phyloP scores from a whole-genome alignment of 1,140 invertebrate species.

The Leguminivora glycinivorella region DNA sequence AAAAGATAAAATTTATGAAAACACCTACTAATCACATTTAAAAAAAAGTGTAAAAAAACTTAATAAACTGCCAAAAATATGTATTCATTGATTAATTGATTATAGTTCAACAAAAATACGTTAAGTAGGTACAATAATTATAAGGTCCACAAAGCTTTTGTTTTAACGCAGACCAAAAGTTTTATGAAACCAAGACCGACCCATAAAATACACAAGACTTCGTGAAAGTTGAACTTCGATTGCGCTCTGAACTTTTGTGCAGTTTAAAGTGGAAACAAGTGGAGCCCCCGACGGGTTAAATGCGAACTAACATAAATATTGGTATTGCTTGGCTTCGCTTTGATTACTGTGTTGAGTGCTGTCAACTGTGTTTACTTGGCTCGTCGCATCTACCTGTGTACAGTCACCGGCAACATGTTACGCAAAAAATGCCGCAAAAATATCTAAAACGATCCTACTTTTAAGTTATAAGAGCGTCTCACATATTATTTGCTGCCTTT shows the following conservation, averaged over 20 bases:
- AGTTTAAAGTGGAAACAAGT: constrained; percentile 2
- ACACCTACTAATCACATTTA: too few species aligned
- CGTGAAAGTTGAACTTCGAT: constrained; percentile 2
- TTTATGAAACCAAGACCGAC: neutral
- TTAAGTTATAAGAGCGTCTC: too few species aligned
- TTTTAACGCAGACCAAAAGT: neutral
- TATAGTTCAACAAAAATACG: neutral
- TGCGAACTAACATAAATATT: neutral
- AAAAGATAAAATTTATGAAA: too few species aligned
- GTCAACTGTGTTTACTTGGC: neutral
- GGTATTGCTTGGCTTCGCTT: neutral
- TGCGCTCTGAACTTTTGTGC: constrained; percentile 2
- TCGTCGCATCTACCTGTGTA: too few species aligned
- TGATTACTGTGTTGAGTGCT: neutral
- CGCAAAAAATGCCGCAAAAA: too few species aligned
- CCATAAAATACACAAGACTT: constrained; percentile 3
- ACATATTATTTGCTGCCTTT: too few species aligned
- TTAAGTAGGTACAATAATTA: neutral
- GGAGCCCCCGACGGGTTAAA: neutral
- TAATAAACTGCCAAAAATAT: too few species aligned
- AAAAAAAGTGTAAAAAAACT: too few species aligned
- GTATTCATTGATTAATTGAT: too few species aligned
- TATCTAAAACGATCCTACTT: too few species aligned
- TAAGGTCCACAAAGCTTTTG: neutral
- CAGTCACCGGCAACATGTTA: too few species aligned